Percentiles rank a stretch among this genome's conserved stretches.
Conservation (phyloP, 1,140 invertebrate genomes). For the Drosophila azteca region DNA sequence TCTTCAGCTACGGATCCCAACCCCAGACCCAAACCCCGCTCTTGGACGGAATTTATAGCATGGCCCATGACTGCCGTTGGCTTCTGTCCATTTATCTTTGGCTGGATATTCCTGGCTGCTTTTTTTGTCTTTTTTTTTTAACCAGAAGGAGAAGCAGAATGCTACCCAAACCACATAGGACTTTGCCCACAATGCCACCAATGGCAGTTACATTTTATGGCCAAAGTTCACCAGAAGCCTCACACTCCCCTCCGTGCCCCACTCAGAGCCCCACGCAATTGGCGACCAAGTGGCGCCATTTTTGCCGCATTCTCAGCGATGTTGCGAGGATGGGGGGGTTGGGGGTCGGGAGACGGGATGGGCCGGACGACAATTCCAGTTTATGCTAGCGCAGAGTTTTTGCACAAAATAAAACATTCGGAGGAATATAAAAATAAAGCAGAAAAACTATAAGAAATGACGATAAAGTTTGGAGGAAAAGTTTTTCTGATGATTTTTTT, state of each 20-base stretch:
- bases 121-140: conserved; percentile 25
- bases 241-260: conserved; percentile 2
- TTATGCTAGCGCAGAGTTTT: conserved; percentile 28
- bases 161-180: conserved; percentile 38
- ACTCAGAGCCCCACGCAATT: conserved; percentile 10
- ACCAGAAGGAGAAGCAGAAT: background rate
- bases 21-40: conserved; percentile 1
- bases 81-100: conserved; percentile 81
- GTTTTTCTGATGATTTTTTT: conserved; percentile 28
- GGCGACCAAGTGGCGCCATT: conserved; percentile 73
- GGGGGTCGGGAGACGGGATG: too few relatives aligned
- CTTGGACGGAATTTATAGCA: conserved; percentile 62
- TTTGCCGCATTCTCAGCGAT: conserved; percentile 70
- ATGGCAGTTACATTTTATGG: conserved; percentile 79
- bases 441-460: conserved; percentile 2
- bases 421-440: conserved; percentile 29
- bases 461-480: conserved; percentile 33
- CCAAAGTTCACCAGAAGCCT: conserved; percentile 56
- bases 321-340: conserved; percentile 1
- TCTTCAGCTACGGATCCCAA: conserved; percentile 14
- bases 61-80: conserved; percentile 64
- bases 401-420: background rate
- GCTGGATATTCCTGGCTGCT: conserved; percentile 27
- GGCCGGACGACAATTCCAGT: conserved; percentile 21
- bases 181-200: conserved; percentile 69